A percentile compares a stretch with the other conserved stretches of the same genome.
These are phyloP conservation scores for Apodemia zela DNA, from an alignment of 2,888 invertebrate genomes.

Conservation along the genomic window DNA sequence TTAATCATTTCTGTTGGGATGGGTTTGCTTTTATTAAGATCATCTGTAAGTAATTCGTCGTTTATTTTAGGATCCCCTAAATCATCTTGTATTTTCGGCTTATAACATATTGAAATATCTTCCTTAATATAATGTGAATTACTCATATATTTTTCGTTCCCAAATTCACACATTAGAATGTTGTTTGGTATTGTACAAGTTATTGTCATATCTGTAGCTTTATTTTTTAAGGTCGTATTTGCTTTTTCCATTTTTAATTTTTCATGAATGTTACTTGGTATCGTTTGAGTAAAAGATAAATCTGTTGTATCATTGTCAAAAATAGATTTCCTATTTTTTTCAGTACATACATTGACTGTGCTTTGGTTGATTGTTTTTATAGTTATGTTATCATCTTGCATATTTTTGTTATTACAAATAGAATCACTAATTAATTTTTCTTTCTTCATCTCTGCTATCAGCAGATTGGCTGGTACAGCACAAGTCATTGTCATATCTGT, in stretches of 20 bases:
- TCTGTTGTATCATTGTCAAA: background rate
- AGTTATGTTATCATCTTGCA: background rate
- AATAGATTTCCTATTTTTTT: background rate
- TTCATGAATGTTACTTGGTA: conserved; percentile 4
- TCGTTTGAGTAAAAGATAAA: background rate
- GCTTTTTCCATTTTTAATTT: conserved; percentile 29
- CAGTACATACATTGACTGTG: conserved; percentile 11
- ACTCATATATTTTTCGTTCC: background rate
- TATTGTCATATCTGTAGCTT: conserved; percentile 36
- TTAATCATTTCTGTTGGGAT: conserved; percentile 27
- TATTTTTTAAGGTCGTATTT: too few relatives aligned
- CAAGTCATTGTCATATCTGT: conserved; percentile 35
- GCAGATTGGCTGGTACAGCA: conserved; percentile 30
- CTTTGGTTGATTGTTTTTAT: conserved; percentile 24
- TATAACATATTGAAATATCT: background rate
- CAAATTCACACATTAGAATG: conserved; percentile 19
- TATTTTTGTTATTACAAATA: background rate
- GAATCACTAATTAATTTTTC: background rate
- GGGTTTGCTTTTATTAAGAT: conserved; percentile 24
- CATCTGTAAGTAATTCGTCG: background rate
- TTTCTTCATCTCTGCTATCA: conserved; percentile 14
- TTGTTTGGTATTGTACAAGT: conserved; percentile 31
- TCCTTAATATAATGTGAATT: background rate
- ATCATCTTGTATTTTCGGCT: background rate
- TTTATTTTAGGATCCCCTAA: conserved; percentile 7